These are phyloP conservation scores for Parelbella ahira DNA, from an alignment of 2,888 invertebrate species.

Conservation along the genomic window DNA sequence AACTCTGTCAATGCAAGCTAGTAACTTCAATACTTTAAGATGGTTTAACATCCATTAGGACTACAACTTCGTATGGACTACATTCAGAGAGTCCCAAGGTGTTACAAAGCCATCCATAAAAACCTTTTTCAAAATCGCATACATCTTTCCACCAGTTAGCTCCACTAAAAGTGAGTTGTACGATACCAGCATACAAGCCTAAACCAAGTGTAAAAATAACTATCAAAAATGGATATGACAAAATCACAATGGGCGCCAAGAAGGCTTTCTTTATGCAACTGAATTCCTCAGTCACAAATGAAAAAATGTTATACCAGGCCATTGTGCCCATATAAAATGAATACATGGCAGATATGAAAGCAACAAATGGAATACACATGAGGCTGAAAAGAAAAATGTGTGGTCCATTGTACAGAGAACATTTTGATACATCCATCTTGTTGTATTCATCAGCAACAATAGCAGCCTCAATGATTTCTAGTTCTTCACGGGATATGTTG, in stretches of 20 bases:
- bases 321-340: conserved; percentile 88
- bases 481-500: conserved; percentile 85
- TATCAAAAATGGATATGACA: conserved; percentile 86
- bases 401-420: conserved; percentile 81
- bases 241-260: conserved; percentile 84
- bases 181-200: conserved; percentile 84
- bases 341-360: conserved; percentile 82
- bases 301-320: conserved; percentile 88
- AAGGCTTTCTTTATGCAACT: conserved; percentile 82
- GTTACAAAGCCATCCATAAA: conserved; percentile 88
- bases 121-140: conserved; percentile 88
- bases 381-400: conserved; percentile 84
- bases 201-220: conserved; percentile 83
- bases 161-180: conserved; percentile 85
- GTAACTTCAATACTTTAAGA: conserved; percentile 28
- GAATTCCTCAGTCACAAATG: conserved; percentile 84
- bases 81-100: conserved; percentile 84
- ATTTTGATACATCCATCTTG: conserved; percentile 78
- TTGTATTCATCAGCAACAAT: conserved; percentile 80
- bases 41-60: conserved; percentile 81
- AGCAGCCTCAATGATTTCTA: conserved; percentile 84
- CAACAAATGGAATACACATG: conserved; percentile 84
- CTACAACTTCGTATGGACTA: conserved; percentile 87
- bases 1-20: no score
- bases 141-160: conserved; percentile 86